Percentiles rank a stretch among this genome's conserved stretches.
These are phyloP conservation scores for Chionodraco myersi DNA, from an alignment of 2,113 vertebrate species.

Conservation along the genomic window DNA sequence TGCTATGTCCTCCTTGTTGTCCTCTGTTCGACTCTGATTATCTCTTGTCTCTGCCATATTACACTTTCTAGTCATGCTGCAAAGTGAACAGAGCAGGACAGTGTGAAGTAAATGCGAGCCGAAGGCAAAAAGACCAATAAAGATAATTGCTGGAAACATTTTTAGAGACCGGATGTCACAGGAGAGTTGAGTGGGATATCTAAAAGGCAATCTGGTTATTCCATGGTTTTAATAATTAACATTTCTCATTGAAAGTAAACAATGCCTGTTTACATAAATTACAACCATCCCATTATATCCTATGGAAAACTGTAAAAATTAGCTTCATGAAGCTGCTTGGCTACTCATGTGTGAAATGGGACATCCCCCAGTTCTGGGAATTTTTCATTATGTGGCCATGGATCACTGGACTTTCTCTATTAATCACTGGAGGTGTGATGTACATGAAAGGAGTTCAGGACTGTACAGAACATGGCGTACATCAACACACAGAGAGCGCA, in stretches of 20 bases:
- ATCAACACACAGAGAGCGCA: neutral
- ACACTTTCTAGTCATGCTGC: neutral
- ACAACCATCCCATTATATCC: neutral
- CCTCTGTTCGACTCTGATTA: conserved; percentile 17
- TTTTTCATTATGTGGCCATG: conserved; percentile 14
- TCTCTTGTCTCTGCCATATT: neutral
- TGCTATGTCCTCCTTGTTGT: conserved; percentile 3
- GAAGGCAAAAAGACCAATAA: neutral
- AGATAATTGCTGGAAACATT: neutral
- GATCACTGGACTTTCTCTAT: conserved; percentile 32
- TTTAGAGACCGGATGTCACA: neutral
- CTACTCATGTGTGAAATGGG: conserved; percentile 28
- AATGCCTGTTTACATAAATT: neutral
- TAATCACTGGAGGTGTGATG: conserved; percentile 39
- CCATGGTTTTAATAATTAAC: conserved; percentile 7
- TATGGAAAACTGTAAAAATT: conserved; percentile 16
- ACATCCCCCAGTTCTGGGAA: conserved; percentile 29
- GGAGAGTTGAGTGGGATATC: neutral
- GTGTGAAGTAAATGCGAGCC: neutral
- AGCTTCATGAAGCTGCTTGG: conserved; percentile 14
- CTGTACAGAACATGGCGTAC: conserved; percentile 37
- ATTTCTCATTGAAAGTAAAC: neutral
- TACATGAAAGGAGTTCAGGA: neutral
- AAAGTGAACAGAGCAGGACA: conserved; percentile 20
- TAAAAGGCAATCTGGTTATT: neutral